phyloP scores from a whole-genome alignment of 1,140 invertebrate genomes.

The Drosophila athabasca region DNA sequence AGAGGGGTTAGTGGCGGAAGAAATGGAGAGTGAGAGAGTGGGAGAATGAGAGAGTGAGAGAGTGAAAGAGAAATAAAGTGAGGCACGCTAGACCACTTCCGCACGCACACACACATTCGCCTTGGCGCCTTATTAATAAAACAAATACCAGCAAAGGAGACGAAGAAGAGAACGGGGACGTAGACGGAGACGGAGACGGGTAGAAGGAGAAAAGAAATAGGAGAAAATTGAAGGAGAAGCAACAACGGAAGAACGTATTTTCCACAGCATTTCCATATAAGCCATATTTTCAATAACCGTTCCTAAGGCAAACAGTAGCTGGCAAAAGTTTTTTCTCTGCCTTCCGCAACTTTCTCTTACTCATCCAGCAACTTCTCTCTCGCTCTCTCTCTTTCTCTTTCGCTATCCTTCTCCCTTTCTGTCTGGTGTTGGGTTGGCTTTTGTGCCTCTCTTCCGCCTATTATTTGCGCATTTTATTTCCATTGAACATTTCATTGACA shows the following conservation, averaged over 20 bases:
- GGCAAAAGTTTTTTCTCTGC: conserved; percentile 57
- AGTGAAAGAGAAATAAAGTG: conserved; percentile 58
- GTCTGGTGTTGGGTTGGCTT: conserved; percentile 20
- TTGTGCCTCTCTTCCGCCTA: conserved; percentile 24
- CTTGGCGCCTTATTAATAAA: conserved; percentile 70
- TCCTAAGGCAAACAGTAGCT: conserved; percentile 24
- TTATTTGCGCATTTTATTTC: conserved; percentile 74
- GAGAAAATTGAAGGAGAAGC: conserved; percentile 1
- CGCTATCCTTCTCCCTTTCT: not conserved
- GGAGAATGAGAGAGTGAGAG: conserved; percentile 27
- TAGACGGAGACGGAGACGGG: too few relatives aligned
- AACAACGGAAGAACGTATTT: conserved; percentile 21
- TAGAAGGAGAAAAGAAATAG: not conserved
- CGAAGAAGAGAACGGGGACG: not conserved
- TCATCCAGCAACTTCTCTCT: conserved; percentile 21
- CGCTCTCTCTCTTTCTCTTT: not conserved
- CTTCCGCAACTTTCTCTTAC: conserved; percentile 37
- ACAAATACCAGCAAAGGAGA: conserved; percentile 56
- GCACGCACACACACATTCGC: conserved; percentile 51
- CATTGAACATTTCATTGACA: conserved; percentile 79
- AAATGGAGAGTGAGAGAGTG: conserved; percentile 9
- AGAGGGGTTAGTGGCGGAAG: conserved; percentile 28
- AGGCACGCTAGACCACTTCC: conserved; percentile 66
- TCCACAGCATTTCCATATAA: conserved; percentile 68
- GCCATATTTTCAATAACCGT: conserved; percentile 75